Evolutionary conservation across 2,113 vertebrate species (phyloP), one percentile per base, ranked within the genome.

Genomic region (Pseudorasbora parva): DNA sequence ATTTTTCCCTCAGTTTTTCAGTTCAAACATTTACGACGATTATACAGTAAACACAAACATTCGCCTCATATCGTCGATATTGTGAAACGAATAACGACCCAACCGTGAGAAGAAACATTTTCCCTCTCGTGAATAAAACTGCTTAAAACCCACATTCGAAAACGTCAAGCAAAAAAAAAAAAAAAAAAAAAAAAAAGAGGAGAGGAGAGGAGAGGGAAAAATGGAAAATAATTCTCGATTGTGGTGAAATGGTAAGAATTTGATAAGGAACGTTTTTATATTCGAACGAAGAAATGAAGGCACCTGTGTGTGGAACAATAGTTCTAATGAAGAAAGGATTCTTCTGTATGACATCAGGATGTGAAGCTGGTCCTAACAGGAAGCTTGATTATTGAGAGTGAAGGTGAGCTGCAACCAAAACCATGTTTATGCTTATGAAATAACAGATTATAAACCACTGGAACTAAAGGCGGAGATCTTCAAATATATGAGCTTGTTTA

Each of bases 21-120:
- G 66, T 41, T 37, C 37, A 60, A 60, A 78, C 33, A 17, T 62
- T 60, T 19, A 15, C 56, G 56, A 62, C 14, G 25, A 17, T 60
- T 25, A 45, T 60, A 6, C 56, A 78, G 56, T 8, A 54, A 5
- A 62, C 41, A 62, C 23, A 25, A 78, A 62, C 76, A 62, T 78
- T 45, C 37, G 19, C 12, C 1, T 43, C 17, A 41, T 19, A 25
- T 71, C 37, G 54, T 45, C 56, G n/a, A 59, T 60, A 8, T 60
- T 19, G 10, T 10, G 37, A 78, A 60, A 78, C 41, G 73, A 78
- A 45, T 45, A 60, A 62, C 76, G 15, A 23, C 54, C 12, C 75
- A 25, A 45, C 54, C 75, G 37, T 78, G 56, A 78, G 56, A 78
- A 78, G 56, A 2, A 54, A 78, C 37, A 60, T 60, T 25, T 25